Conservation (phyloP, 2,797 vertebrate genomes). For the Tolypeutes matacus region DNA sequence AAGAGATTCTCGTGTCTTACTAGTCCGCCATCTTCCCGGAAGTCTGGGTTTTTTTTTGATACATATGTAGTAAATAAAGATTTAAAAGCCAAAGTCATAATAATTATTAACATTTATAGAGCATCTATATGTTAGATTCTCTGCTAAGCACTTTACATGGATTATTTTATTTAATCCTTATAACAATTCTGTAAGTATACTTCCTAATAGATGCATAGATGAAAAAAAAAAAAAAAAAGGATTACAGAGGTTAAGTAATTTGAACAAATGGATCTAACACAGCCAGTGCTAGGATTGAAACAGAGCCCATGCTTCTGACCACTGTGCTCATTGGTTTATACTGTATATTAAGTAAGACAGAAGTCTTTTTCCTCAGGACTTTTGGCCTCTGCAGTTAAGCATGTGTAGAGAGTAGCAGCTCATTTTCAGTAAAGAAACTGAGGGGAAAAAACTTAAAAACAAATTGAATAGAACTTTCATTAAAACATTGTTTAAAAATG, state of each 20-base stretch:
- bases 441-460: neutral
- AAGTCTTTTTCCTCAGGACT: neutral
- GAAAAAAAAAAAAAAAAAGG: neutral
- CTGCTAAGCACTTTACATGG: neutral
- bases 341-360: neutral
- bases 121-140: neutral
- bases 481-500: neutral
- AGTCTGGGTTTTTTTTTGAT: neutral
- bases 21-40: no score
- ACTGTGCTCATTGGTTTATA: neutral
- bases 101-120: neutral
- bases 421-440: neutral
- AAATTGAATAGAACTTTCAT: neutral
- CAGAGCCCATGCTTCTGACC: neutral
- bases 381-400: neutral
- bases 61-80: neutral
- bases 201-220: neutral
- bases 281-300: no score
- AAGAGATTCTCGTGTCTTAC: no score
- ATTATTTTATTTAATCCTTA: neutral
- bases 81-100: neutral
- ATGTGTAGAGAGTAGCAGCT: neutral
- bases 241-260: neutral
- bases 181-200: neutral
- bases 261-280: neutral